These are phyloP conservation scores for Tetramorium simillimum DNA, from an alignment of 1,140 invertebrate genomes.

Conservation along the genomic window DNA sequence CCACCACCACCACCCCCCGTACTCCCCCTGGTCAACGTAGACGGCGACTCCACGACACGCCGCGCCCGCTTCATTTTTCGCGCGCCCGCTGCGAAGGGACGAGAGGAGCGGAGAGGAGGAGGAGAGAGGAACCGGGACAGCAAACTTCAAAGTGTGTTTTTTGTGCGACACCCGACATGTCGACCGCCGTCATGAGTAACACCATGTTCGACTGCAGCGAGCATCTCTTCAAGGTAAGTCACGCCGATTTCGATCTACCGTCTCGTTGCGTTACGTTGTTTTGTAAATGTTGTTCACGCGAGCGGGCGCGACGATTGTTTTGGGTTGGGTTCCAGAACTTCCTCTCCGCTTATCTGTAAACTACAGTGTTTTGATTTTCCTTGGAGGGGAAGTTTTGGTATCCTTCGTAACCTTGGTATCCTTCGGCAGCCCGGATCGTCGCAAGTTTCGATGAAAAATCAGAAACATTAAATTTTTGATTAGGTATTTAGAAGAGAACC, in stretches of 20 bases:
- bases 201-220: constrained; percentile 83
- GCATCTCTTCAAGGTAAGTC: constrained; percentile 80
- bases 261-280: too few species aligned
- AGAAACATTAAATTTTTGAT: too few species aligned
- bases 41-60: not conserved
- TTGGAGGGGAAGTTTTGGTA: too few species aligned
- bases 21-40: not conserved
- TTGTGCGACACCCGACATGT: constrained; percentile 77
- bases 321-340: too few species aligned
- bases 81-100: not conserved
- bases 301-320: too few species aligned
- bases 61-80: not conserved
- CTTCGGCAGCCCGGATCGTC: too few species aligned
- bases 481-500: not conserved
- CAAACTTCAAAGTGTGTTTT: constrained; percentile 58
- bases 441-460: too few species aligned
- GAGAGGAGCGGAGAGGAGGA: not conserved
- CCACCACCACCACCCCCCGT: not conserved
- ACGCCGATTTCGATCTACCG: not conserved
- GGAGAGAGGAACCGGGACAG: not conserved
- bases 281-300: too few species aligned
- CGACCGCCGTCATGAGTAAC: constrained; percentile 82
- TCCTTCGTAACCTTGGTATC: too few species aligned
- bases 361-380: too few species aligned
- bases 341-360: too few species aligned